Base-by-base conservation (phyloP, 92 coral and sea anemone genomes). In the Palythoa grandiflora region DNA sequence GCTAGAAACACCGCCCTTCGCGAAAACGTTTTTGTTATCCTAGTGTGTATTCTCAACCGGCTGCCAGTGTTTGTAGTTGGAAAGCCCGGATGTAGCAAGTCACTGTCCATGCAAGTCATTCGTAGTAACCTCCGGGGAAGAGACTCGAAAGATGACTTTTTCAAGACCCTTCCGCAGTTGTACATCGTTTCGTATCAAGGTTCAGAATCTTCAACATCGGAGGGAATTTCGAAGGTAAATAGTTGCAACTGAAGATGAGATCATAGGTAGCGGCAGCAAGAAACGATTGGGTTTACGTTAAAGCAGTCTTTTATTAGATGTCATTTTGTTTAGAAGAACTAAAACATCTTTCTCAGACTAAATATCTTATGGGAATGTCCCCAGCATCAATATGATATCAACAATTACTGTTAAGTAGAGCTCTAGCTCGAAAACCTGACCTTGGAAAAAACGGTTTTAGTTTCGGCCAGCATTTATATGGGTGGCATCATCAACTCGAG, bases 1-100 rank as follows among this genome's bases (percentile, higher is more conserved):
- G n/a, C n/a, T n/a, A n/a, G n/a, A n/a, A n/a, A n/a, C n/a, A 80
- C 90, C 40, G 91, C 91, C 39, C 86, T 88, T 14, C 90, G 90
- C 0, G 90, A 88, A 79, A 88, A 88, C 37, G 90, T 88, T n/a
- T 87, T 87, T 78, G 90, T 87, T 1, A 87, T 87, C 53, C 28
- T 87, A 79, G 90, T 87, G 66, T 87, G 84, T 55, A 87, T 87
- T 35, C 85, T 87, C 38, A 87, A 87, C 51, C 75, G 90, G 19
- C 81, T 87, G 37, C 90, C 90, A 63, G 90, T 88, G 40, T 88
- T 88, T 52, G 90, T 88, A 37, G 90, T 88, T 57, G 90, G 90
- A 38, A 88, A 88, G 71, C 90, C 90, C 54, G 90, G 90, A 75
- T 88, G 90, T 68, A 88, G 90, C 84, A 87, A 75, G 40, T 78